Conservation (phyloP, 2,888 invertebrate genomes). For the Sinopyrophorus schimmeli region DNA sequence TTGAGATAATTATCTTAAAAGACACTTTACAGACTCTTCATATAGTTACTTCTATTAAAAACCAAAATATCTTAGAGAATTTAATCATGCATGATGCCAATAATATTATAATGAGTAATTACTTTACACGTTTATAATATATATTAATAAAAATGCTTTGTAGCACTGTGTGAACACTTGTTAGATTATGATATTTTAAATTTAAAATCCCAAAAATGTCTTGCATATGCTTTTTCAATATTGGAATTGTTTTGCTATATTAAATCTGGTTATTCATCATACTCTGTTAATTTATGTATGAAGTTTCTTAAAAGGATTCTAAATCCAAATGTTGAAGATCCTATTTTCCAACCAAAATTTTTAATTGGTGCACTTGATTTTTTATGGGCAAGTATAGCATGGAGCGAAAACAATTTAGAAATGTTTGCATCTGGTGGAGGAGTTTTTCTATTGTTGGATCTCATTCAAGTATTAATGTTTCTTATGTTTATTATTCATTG, state of each 20-base stretch:
- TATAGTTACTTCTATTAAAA: slow-evolving; percentile 11
- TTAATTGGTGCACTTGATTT: slow-evolving; percentile 52
- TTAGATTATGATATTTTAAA: slow-evolving; percentile 30
- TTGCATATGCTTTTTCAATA: slow-evolving; percentile 42
- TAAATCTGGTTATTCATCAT: background rate
- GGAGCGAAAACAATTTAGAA: slow-evolving; percentile 39
- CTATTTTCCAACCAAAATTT: slow-evolving; percentile 48
- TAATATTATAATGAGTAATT: slow-evolving; percentile 1
- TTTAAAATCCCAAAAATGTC: slow-evolving; percentile 40
- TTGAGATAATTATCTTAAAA: slow-evolving; percentile 34
- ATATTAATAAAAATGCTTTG: slow-evolving; percentile 3
- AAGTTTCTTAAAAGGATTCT: slow-evolving; percentile 27
- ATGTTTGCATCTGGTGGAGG: slow-evolving; percentile 52
- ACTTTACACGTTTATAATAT: no score
- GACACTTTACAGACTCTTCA: slow-evolving; percentile 16
- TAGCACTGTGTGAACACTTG: slow-evolving; percentile 16
- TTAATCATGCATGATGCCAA: background rate
- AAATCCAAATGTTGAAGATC: slow-evolving; percentile 40
- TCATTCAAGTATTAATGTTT: slow-evolving; percentile 45
- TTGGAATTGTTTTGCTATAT: slow-evolving; percentile 38
- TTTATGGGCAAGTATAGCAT: slow-evolving; percentile 52
- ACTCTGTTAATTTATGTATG: slow-evolving; percentile 15
- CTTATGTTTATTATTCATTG: background rate
- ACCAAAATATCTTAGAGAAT: background rate
- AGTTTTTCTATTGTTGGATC: slow-evolving; percentile 52